Conservation (phyloP, 2,113 vertebrate species). For the Salminus brasiliensis region DNA sequence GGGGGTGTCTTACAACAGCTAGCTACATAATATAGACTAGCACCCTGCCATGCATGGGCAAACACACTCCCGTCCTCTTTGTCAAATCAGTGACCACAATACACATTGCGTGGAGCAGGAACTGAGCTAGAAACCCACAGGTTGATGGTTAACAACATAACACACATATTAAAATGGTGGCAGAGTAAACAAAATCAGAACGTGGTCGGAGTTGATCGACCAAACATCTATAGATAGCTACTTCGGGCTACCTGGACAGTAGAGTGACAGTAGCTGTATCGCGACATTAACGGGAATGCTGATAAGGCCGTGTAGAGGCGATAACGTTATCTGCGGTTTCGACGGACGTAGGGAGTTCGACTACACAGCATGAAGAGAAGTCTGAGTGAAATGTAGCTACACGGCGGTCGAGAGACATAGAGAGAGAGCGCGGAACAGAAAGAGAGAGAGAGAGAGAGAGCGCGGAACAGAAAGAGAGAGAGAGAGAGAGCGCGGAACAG, state of each 20-base stretch:
- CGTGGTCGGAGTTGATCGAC: too few relatives aligned
- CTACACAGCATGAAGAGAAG: too few relatives aligned
- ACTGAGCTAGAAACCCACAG: constrained; percentile 30
- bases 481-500: too few relatives aligned
- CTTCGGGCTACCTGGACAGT: too few relatives aligned
- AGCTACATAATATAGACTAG: constrained; percentile 49
- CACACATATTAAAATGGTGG: constrained; percentile 52
- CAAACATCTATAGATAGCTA: too few relatives aligned
- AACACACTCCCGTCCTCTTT: constrained; percentile 30
- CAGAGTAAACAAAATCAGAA: neutral
- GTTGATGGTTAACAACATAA: constrained; percentile 67
- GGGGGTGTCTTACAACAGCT: constrained; percentile 64
- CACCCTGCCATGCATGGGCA: constrained; percentile 27
- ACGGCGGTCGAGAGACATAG: too few relatives aligned
- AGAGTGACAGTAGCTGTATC: neutral
- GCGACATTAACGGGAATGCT: neutral
- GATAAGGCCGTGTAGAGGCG: neutral
- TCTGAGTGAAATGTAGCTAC: too few relatives aligned
- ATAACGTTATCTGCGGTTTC: constrained; percentile 7
- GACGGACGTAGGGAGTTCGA: neutral
- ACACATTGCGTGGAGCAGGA: constrained; percentile 46
- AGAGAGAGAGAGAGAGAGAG: neutral
- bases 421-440: too few relatives aligned
- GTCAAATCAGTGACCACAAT: constrained; percentile 47
- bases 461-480: too few relatives aligned